A percentile compares a stretch with the other conserved stretches of the same genome.
These are phyloP conservation scores for Vidua macroura DNA, from an alignment of 2,113 vertebrate genomes.

Conservation along the genomic window DNA sequence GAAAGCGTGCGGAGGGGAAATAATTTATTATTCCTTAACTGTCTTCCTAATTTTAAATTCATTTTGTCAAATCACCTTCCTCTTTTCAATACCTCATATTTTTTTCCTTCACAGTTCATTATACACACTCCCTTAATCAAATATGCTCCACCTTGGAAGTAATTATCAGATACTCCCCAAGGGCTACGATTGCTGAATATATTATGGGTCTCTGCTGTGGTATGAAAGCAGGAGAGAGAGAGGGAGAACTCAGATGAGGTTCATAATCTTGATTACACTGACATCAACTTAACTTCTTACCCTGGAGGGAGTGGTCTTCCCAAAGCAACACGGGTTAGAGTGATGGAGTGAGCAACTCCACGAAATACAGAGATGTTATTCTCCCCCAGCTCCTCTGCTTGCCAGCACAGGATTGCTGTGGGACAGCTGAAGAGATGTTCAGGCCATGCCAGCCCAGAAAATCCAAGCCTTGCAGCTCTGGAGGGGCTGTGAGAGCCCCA, in stretches of 20 bases:
- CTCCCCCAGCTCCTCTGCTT: not conserved
- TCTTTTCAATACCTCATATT: slow-evolving; percentile 48
- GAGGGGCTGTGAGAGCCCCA: rapidly evolving
- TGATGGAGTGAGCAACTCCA: not conserved
- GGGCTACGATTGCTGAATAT: slow-evolving; percentile 58
- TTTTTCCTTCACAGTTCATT: slow-evolving; percentile 70
- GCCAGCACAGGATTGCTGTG: not conserved
- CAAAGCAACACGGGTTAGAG: not conserved
- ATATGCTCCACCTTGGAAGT: slow-evolving; percentile 72
- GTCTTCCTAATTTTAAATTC: slow-evolving; percentile 33
- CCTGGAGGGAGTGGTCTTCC: not conserved
- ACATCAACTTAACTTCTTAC: not conserved
- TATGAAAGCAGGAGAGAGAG: not conserved
- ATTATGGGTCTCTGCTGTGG: slow-evolving; percentile 17
- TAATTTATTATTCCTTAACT: slow-evolving; percentile 48
- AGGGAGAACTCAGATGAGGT: slow-evolving; percentile 22
- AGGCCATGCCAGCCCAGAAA: not conserved
- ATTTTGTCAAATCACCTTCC: slow-evolving; percentile 59
- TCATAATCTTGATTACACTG: not conserved
- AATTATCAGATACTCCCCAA: slow-evolving; percentile 68
- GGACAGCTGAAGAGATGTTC: not conserved
- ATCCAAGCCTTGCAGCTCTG: not conserved
- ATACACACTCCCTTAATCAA: slow-evolving; percentile 70
- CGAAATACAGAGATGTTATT: not conserved
- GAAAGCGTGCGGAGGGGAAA: not conserved